Percentiles rank a stretch among this genome's conserved stretches.
These are phyloP conservation scores for Chaenocephalus aceratus DNA, from an alignment of 2,113 vertebrate species.

Conservation along the genomic window DNA sequence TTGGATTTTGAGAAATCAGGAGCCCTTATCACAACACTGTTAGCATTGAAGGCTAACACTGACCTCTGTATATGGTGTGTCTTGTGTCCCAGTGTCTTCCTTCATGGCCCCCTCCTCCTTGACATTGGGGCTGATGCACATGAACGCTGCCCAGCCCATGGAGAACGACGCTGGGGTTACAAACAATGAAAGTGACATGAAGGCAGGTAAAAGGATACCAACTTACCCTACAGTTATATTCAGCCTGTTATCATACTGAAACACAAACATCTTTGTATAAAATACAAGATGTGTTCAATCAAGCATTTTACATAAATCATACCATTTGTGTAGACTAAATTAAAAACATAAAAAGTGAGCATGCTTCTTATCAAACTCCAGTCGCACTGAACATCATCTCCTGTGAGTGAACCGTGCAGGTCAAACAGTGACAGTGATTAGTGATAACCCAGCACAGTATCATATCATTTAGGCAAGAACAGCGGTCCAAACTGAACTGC, in stretches of 20 bases:
- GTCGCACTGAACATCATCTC: constrained; percentile 32
- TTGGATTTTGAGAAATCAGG: too few species aligned
- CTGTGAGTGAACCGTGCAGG: constrained; percentile 35
- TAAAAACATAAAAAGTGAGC: constrained; percentile 38
- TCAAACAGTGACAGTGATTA: constrained; percentile 15
- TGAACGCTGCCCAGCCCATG: constrained; percentile 98
- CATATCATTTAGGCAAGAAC: constrained; percentile 18
- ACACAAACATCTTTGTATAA: constrained; percentile 17
- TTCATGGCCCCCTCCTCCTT: constrained; percentile 99
- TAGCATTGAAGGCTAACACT: constrained; percentile 33
- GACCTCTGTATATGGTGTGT: constrained; percentile 98
- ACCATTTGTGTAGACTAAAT: constrained; percentile 24
- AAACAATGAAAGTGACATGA: constrained; percentile 41
- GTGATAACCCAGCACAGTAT: constrained; percentile 13
- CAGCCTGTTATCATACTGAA: constrained; percentile 4
- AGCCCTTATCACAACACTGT: too few species aligned
- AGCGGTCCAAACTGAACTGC: constrained; percentile 4
- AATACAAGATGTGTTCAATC: constrained; percentile 20
- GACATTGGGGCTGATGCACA: constrained; percentile 96
- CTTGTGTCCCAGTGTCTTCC: constrained; percentile 96
- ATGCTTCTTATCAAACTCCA: constrained; percentile 17
- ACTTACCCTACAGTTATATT: background rate
- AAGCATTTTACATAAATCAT: constrained; percentile 6
- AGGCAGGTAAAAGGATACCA: background rate
- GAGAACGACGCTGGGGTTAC: constrained; percentile 90